Conservation (phyloP, 2,797 vertebrate species). For the Malacoraja senta region DNA sequence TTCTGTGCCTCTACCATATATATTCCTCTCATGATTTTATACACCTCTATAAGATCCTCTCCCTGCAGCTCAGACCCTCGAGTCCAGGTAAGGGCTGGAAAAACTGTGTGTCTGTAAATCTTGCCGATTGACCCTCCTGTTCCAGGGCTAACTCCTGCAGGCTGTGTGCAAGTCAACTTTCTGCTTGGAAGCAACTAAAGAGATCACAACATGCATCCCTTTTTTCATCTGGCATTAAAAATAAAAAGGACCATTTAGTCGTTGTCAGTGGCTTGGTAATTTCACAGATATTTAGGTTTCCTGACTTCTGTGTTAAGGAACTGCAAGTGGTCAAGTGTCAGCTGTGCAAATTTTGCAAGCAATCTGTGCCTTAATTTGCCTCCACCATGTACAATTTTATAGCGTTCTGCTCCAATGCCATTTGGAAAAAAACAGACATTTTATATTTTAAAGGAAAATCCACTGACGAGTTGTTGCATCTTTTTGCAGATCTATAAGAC, state of each 20-base stretch:
- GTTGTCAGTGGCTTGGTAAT: background rate
- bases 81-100: too few relatives aligned
- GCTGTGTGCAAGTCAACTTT: background rate
- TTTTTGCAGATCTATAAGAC: background rate
- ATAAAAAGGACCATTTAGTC: background rate
- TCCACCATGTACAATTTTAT: background rate
- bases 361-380: background rate
- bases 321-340: background rate
- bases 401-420: background rate
- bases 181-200: background rate
- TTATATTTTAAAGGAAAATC: background rate
- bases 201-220: background rate
- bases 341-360: background rate
- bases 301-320: background rate
- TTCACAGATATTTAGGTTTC: slow-evolving; percentile 11
- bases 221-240: background rate
- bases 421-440: background rate
- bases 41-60: too few relatives aligned
- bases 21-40: too few relatives aligned
- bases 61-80: too few relatives aligned
- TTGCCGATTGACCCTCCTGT: background rate
- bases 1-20: too few relatives aligned
- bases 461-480: background rate
- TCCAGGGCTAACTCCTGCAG: background rate
- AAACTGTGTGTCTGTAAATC: background rate